Base-by-base conservation (phyloP, 2,113 vertebrate species). In the Gopherus flavomarginatus region DNA sequence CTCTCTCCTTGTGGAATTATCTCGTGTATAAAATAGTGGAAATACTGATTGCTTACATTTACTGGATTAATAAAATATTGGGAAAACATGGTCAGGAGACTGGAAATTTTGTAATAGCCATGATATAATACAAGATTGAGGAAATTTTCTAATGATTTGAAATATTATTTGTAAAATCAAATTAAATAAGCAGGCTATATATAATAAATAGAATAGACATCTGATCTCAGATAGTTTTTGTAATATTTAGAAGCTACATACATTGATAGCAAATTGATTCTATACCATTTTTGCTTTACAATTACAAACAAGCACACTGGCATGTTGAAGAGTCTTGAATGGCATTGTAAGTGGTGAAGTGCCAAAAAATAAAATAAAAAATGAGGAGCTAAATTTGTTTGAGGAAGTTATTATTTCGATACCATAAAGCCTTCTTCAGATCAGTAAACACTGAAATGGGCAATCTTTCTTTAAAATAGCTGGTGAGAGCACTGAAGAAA, bases 391-490 rank as follows among this genome's bases (percentile, higher is more conserved):
- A 90, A 91, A 80, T 95, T 95, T 95, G 56, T 56, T 91, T 91
- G 79, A 89, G 13, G 87, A 92, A 97, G 96, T 87, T 91, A 84
- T 91, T 87, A 92, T 93, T 96, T 90, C 21, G 72, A 57, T 93
- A 90, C 52, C 65, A 82, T 96, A 86, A 95, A 94, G 94, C 3
- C 50, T 87, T 91, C 38, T 94, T 87, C 78, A 95, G 81, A 81
- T 14, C 53, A 29, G 52, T 91, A 86, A 95, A 96, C n/a, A 54
- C 52, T 72, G 95, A 92, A 96, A 91, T 75, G 54, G 27, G 8
- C 77, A 94, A 92, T 83, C 81, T 77, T 94, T 95, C 84, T 96
- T 95, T 90, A 96, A 92, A 96, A 91, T 54, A 87, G 47, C 38
- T 82, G 50, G 84, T 88, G 93, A 80, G 6, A 69, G 22, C 50